Evolutionary conservation across 1,140 invertebrate species (phyloP).

Genomic region (Drosophila mojavensis): DNA sequence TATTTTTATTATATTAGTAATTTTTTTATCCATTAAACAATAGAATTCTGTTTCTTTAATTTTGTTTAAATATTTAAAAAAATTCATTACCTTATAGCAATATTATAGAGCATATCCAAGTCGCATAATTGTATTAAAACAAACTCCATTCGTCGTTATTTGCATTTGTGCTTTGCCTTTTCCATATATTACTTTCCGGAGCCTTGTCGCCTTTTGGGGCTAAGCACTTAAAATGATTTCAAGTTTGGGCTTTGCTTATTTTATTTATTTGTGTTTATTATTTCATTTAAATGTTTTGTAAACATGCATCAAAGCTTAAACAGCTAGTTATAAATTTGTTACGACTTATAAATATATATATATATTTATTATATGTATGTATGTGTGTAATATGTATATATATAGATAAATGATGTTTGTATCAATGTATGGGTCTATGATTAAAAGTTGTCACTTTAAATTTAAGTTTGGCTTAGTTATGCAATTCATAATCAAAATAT

Average conservation of each 20-base stretch:
- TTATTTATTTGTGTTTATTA: constrained; percentile 48
- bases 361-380: constrained; percentile 12
- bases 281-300: constrained; percentile 81
- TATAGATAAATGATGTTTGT: constrained; percentile 37
- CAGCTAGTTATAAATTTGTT: constrained; percentile 71
- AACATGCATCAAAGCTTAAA: constrained; percentile 81
- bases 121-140: neutral
- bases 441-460: constrained; percentile 39
- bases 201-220: constrained; percentile 13
- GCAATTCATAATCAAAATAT: constrained; percentile 39
- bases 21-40: too few relatives aligned
- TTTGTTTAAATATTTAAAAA: too few relatives aligned
- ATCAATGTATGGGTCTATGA: constrained; percentile 2
- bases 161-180: constrained; percentile 38
- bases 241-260: constrained; percentile 23
- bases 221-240: constrained; percentile 27
- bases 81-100: too few relatives aligned
- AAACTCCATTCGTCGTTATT: constrained; percentile 12
- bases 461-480: constrained; percentile 62
- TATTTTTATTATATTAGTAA: too few relatives aligned
- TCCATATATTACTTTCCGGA: constrained; percentile 3
- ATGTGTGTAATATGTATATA: constrained; percentile 40
- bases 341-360: constrained; percentile 29
- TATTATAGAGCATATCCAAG: constrained; percentile 2
- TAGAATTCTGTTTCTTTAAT: too few relatives aligned